A percentile compares a stretch with the other conserved stretches of the same genome.
phyloP scores from a whole-genome alignment of 2,113 vertebrate species.

The Brachyistius frenatus region DNA sequence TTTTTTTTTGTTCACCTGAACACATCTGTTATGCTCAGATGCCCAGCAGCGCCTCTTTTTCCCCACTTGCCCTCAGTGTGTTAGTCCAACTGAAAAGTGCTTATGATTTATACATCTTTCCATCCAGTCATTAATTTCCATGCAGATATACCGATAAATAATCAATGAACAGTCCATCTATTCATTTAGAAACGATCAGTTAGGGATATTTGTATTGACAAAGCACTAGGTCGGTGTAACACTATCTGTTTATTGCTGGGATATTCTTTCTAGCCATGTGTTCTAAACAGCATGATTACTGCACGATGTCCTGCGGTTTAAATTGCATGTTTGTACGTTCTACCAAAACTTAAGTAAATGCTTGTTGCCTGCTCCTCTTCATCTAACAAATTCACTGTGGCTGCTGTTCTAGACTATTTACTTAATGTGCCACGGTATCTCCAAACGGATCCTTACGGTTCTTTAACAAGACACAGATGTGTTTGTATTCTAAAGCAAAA shows the following conservation, averaged over 20 bases:
- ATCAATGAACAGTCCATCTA: not conserved
- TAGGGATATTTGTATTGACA: not conserved
- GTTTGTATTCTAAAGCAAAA: not conserved
- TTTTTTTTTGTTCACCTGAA: constrained; percentile 7
- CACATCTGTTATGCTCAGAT: not conserved
- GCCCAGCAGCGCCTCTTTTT: not conserved
- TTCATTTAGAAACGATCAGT: constrained; percentile 3
- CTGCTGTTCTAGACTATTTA: not conserved
- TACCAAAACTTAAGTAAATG: not conserved
- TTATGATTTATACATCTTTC: not conserved
- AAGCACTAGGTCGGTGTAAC: not conserved
- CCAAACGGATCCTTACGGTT: not conserved
- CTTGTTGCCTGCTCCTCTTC: constrained; percentile 3
- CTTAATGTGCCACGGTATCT: not conserved
- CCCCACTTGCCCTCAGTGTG: constrained; percentile 6
- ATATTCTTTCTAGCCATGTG: not conserved
- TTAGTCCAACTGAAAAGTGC: no score
- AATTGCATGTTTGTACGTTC: not conserved
- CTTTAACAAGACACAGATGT: not conserved
- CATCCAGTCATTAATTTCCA: not conserved
- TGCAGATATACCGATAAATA: not conserved
- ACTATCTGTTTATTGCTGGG: not conserved
- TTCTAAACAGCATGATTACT: not conserved
- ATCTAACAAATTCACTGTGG: constrained; percentile 1
- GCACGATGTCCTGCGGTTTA: not conserved